Base-by-base conservation (phyloP, 2,113 vertebrate species). In the Coptodon bakossiorum region DNA sequence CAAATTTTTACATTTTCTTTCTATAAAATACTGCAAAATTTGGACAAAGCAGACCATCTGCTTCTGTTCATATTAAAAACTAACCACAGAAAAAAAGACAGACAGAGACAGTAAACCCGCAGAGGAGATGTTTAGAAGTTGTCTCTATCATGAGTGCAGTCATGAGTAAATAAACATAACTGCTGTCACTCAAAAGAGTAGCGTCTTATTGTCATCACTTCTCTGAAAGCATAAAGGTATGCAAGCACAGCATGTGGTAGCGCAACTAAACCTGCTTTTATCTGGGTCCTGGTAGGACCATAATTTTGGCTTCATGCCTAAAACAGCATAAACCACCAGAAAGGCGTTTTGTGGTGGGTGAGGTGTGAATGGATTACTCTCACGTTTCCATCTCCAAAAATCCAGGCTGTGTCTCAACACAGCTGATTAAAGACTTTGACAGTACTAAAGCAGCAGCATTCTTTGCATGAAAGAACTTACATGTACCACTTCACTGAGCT, bases 361-460 rank as follows among this genome's bases (percentile, higher is more conserved):
- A 61, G 22, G 54, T 78, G 87, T 73, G 80, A 82, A 36, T 68
- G 66, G 36, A 24, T 59, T 53, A 14, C 19, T 81, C 36, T 68
- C 31, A 76, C 4, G 9, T 31, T 81, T n/a, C 36, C 16, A n/a
- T 54, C 43, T 81, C 81, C 24, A 63, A 91, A 88, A 81, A 63
- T 86, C 43, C 86, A 50, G 54, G n/a, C 54, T 57, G 38, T n/a
- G 66, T 85, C 68, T 81, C 79, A 76, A 14, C 85, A 27, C 63
- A 61, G 83, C 68, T 59, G 83, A 85, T 80, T 91, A 86, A 87
- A 88, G 87, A 88, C 71, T 66, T 45, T 27, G 73, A 59, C 86
- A 34, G 48, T 13, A 7, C 38, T 48, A 48, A 76, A 76, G 78
- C 10, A 19, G 83, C 68, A 86, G 82, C 50, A 85, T 83, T 71